A percentile compares a stretch with the other conserved stretches of the same genome.
These are phyloP conservation scores for Aulostomus chinensis DNA, from an alignment of 2,797 vertebrate species.

Conservation along the genomic window DNA sequence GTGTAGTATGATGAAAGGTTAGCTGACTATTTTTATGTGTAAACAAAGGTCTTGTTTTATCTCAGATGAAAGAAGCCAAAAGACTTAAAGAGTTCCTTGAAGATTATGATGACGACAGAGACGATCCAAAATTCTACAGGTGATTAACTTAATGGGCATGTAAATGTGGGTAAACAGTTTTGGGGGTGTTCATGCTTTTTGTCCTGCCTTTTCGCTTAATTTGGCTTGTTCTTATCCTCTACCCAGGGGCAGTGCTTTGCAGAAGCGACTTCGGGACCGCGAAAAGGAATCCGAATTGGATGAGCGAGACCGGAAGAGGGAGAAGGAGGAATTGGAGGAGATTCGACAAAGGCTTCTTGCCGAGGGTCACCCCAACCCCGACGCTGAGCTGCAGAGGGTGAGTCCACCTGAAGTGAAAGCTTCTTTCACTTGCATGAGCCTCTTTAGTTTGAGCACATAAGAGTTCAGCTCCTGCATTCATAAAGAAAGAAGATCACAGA, in stretches of 20 bases:
- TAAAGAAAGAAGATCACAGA: too few relatives aligned
- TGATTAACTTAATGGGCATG: constrained; percentile 37
- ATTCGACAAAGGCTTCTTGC: constrained; percentile 95
- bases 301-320: constrained; percentile 94
- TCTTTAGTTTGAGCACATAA: neutral
- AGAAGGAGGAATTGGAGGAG: constrained; percentile 97
- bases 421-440: neutral
- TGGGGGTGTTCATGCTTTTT: neutral
- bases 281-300: constrained; percentile 97
- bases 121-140: constrained; percentile 98
- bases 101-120: constrained; percentile 97
- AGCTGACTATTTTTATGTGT: too few relatives aligned
- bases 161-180: neutral
- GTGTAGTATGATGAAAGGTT: too few relatives aligned
- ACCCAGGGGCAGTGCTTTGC: constrained; percentile 93
- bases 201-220: neutral
- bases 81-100: constrained; percentile 97
- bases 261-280: constrained; percentile 94
- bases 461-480: too few relatives aligned
- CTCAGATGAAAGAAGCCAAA: constrained; percentile 97
- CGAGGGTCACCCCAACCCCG: constrained; percentile 97
- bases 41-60: constrained; percentile 15
- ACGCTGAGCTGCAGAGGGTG: constrained; percentile 96
- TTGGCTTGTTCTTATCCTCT: neutral
- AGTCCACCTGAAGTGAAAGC: constrained; percentile 32